A percentile compares a stretch with the other conserved stretches of the same genome.
These are phyloP conservation scores for Perca fluviatilis DNA, from an alignment of 2,113 vertebrate species.

Conservation along the genomic window DNA sequence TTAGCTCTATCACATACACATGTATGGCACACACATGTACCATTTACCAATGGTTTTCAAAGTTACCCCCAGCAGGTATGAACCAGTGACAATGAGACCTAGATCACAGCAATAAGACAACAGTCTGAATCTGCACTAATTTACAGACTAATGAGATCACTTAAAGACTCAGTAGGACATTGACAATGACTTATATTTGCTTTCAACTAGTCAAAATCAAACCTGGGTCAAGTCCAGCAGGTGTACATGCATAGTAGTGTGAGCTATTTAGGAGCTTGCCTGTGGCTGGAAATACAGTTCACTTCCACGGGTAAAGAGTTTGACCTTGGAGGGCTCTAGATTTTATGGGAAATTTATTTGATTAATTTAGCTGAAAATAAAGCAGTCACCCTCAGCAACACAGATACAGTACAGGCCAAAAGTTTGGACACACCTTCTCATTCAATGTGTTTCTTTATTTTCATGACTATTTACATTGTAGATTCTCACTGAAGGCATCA, in stretches of 20 bases:
- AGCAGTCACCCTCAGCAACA: background rate
- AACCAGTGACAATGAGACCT: background rate
- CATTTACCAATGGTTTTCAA: background rate
- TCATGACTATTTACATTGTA: too few relatives aligned
- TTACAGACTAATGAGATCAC: constrained; percentile 4
- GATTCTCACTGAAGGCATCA: too few relatives aligned
- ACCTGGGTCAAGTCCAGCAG: background rate
- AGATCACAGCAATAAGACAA: constrained; percentile 6
- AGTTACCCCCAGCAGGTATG: background rate
- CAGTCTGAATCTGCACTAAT: background rate
- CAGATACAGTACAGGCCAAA: too few relatives aligned
- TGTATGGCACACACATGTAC: too few relatives aligned
- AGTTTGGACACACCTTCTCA: too few relatives aligned
- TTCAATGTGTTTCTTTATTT: too few relatives aligned
- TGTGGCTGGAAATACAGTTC: constrained; percentile 8
- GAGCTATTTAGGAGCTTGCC: background rate
- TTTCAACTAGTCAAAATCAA: constrained; percentile 1
- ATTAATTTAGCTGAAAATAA: constrained; percentile 21
- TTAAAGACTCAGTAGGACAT: background rate
- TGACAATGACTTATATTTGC: background rate
- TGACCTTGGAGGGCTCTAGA: constrained; percentile 5
- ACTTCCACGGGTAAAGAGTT: background rate
- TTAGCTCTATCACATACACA: background rate
- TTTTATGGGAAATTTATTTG: constrained; percentile 25
- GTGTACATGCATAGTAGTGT: background rate